Base-by-base conservation (phyloP, 2,888 invertebrate species). In the Thecocarcelia acutangulata region DNA sequence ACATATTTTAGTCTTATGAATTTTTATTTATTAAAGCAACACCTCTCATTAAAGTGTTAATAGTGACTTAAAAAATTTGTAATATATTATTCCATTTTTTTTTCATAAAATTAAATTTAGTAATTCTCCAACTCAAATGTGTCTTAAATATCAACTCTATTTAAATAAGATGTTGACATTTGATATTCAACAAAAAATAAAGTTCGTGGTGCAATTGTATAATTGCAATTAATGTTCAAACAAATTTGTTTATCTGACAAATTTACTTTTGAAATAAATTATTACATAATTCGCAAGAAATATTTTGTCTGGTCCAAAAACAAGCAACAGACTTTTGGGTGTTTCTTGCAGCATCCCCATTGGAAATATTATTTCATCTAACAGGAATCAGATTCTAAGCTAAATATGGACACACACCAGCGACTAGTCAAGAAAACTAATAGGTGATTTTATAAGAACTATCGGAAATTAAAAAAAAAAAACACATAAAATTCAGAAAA, bases 181-280 rank as follows among this genome's bases (percentile, higher is more conserved):
- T 44, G 40, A 21, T 21, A 21, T n/a, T n/a, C 21, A 42, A 42
- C 13, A 19, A 33, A 44, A 44, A 24, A 12, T 9, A 54, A 52
- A 68, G 8, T 68, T 28, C 12, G 68, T 68, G 17, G 11, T 13
- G 68, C 54, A 68, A 44, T 56, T 44, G 1, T 9, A 28, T 28
- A 44, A 56, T 9, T 8, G 44, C 44, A 68, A 44, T 54, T 68
- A 54, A 68, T 56, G 68, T 68, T 33, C 44, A 19, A 56, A n/a
- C 54, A 54, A 68, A 54, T 68, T 68, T 68, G 68, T 33, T 56
- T 44, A 44, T 44, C 42, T 33, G 56, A 68, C 44, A 56, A 68
- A 56, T 44, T 68, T 0, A 56, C 13, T 33, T 33, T 33, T 19
- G 19, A 40, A 19, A 24, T 15, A 42, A 24, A 28, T 12, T 15